Base-by-base conservation (phyloP, 2,888 invertebrate species). In the Bedellia somnulentella region DNA sequence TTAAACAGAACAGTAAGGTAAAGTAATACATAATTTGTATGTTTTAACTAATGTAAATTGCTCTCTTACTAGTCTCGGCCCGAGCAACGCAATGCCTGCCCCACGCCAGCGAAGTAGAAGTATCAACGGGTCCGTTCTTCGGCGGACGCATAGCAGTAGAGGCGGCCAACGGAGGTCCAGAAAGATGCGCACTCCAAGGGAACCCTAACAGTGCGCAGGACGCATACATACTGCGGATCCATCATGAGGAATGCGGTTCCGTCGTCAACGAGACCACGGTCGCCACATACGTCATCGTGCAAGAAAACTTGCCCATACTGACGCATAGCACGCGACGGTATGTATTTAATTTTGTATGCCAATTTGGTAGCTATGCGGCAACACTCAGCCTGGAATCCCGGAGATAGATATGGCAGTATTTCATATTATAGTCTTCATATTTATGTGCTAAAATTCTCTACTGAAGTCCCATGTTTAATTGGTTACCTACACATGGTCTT, bases 1-100 rank as follows among this genome's bases (percentile, higher is more conserved):
- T n/a, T n/a, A n/a, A n/a, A n/a, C n/a, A n/a, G n/a, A n/a, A n/a
- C n/a, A n/a, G n/a, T n/a, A n/a, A n/a, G n/a, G n/a, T n/a, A n/a
- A n/a, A n/a, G n/a, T n/a, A n/a, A n/a, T n/a, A n/a, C n/a, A n/a
- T n/a, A n/a, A n/a, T n/a, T n/a, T n/a, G n/a, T n/a, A n/a, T n/a
- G n/a, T n/a, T n/a, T n/a, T n/a, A n/a, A n/a, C n/a, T n/a, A n/a
- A n/a, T n/a, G n/a, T n/a, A n/a, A n/a, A n/a, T n/a, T n/a, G n/a
- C n/a, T n/a, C n/a, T n/a, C n/a, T n/a, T n/a, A n/a, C 9, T 53
- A 89, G 89, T 89, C 81, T 87, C 89, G 39, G 89, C 89, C 0
- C 80, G 83, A 42, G 89, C 89, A 3, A 89, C 87, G 0, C 84
- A 86, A 52, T 90, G 90, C 45, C 58, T 89, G 35, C 87, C 88